Percentiles rank a stretch among this genome's conserved stretches.
phyloP scores from a whole-genome alignment of 2,888 invertebrate species.

The Mystacides longicornis region DNA sequence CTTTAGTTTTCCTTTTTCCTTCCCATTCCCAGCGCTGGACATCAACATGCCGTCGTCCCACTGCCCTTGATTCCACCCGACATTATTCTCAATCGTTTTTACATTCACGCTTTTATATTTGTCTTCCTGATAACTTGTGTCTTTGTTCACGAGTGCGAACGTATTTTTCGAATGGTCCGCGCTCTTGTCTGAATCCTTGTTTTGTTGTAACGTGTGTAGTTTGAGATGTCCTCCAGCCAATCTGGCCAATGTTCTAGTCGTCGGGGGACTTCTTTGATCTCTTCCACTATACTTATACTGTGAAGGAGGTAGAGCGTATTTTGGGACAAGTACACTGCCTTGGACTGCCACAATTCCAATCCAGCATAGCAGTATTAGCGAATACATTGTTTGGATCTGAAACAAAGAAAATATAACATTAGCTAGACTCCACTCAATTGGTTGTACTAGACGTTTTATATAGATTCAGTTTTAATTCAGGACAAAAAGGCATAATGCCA shows the following conservation, averaged over 20 bases:
- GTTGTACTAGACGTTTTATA: too few relatives aligned
- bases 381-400: slow-evolving; percentile 13
- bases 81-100: slow-evolving; percentile 43
- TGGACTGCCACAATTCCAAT: slow-evolving; percentile 36
- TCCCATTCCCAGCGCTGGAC: slow-evolving; percentile 64
- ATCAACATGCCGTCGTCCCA: slow-evolving; percentile 62
- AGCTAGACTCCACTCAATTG: too few relatives aligned
- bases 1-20: slow-evolving; percentile 33
- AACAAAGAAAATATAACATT: slow-evolving; percentile 16
- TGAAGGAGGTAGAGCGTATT: slow-evolving; percentile 46
- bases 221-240: slow-evolving; percentile 63
- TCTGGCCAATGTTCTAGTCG: slow-evolving; percentile 53
- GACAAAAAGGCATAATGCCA: too few relatives aligned
- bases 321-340: slow-evolving; percentile 47
- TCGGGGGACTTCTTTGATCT: slow-evolving; percentile 42
- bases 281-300: slow-evolving; percentile 42
- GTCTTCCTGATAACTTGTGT: slow-evolving; percentile 34
- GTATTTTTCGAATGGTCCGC: slow-evolving; percentile 22
- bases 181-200: slow-evolving; percentile 4
- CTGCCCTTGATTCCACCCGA: slow-evolving; percentile 48
- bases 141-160: slow-evolving; percentile 26
- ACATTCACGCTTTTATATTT: slow-evolving; percentile 40
- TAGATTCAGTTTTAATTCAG: too few relatives aligned
- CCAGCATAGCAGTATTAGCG: slow-evolving; percentile 10
- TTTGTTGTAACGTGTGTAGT: slow-evolving; percentile 27